These are phyloP conservation scores for Cataglyphis cursor DNA, from an alignment of 2,888 invertebrate genomes.

Conservation along the genomic window DNA sequence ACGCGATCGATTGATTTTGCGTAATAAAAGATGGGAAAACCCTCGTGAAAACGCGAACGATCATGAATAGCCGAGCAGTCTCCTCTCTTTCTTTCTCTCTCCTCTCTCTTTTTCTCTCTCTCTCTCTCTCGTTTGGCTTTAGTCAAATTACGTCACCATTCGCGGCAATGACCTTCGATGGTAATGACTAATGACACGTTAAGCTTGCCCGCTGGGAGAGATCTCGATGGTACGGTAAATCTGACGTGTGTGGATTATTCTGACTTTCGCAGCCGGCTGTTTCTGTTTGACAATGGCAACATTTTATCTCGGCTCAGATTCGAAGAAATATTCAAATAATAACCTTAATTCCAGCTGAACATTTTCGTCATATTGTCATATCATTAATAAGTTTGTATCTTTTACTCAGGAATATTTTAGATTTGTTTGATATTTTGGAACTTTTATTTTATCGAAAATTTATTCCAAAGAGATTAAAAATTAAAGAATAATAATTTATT, in stretches of 20 bases:
- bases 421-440: neutral
- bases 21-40: constrained; percentile 71
- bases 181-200: constrained; percentile 80
- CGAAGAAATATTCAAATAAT: constrained; percentile 24
- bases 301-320: neutral
- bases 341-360: neutral
- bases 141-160: constrained; percentile 78
- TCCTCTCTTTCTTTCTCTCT: neutral
- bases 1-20: constrained; percentile 79
- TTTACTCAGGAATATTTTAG: neutral
- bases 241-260: constrained; percentile 58
- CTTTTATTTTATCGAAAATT: neutral
- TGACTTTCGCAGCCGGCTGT: constrained; percentile 47
- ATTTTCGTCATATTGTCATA: neutral
- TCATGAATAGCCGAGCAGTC: constrained; percentile 64
- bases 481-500: neutral
- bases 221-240: constrained; percentile 69
- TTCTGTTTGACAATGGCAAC: constrained; percentile 34
- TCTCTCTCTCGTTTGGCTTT: constrained; percentile 68
- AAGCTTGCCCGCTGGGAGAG: constrained; percentile 69
- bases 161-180: constrained; percentile 68
- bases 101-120: neutral
- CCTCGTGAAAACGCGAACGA: constrained; percentile 64
- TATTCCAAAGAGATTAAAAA: neutral
- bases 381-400: neutral